Evolutionary conservation across 1,140 invertebrate species (phyloP), one percentile per base, ranked within the genome.

Genomic region (Drosophila pseudoananassae): DNA sequence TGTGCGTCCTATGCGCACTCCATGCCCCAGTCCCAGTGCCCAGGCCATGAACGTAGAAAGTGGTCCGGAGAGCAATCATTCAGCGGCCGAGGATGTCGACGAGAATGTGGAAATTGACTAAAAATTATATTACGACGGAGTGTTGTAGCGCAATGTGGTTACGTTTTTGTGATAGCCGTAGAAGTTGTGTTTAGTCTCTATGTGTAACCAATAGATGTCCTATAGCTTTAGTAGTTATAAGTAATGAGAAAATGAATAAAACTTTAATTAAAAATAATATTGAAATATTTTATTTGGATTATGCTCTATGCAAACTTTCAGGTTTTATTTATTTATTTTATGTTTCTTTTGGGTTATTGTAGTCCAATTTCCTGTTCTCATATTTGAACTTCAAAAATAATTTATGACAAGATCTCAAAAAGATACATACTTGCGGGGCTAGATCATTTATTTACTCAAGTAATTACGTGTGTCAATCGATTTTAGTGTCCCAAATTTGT

Each of bases 61-160:
- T 45, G 72, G 78, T 9, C 69, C 70, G 0, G 89, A 90, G 38
- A 87, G 78, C 47, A 71, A 78, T 49, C 76, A 90, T 10, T 90
- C 85, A 0, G 81, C 36, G 5, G 57, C 56, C 0, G 76, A 85
- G 25, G 91, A 92, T 20, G 73, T 78, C 14, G 87, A 90, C 7
- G 91, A 92, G 68, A 92, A 92, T 76, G 91, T 92, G 53, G 91
- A 92, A 70, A 92, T 92, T 25, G 91, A 92, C 74, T 92, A 79
- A 17, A 10, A 14, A 40, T 10, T 40, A n/a, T 40, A 0, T 3
- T 12, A 3, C 23, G 38, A n/a, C 38, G n/a, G 20, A 46, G 14
- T 4, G 38, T 43, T 9, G 9, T 46, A 20, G 17, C 17, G 17
- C 8, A 46, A 46, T 46, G 31, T 17, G 33, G 46, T 46, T 74